Conservation (phyloP, 2,888 invertebrate genomes). For the Apotomis betuletana region DNA sequence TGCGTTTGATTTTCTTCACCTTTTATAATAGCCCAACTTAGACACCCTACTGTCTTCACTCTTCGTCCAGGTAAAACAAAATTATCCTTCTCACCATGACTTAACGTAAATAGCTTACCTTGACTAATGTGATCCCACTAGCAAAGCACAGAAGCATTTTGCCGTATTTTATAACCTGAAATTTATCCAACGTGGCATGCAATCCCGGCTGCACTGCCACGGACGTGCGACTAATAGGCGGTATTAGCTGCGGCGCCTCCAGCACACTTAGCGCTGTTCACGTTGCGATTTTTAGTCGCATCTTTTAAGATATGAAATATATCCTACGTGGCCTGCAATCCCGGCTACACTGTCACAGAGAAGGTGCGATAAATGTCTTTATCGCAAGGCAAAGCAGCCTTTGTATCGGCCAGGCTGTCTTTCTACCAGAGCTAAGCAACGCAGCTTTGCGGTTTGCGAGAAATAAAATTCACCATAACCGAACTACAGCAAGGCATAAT, state of each 20-base stretch:
- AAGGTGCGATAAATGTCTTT: no score
- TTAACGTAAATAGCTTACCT: background rate
- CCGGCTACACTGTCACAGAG: conserved; percentile 48
- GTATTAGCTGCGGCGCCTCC: conserved; percentile 47
- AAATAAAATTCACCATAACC: no score
- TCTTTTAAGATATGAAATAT: conserved; percentile 32
- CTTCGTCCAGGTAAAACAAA: background rate
- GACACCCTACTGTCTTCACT: background rate
- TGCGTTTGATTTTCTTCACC: no score
- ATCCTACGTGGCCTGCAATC: conserved; percentile 47
- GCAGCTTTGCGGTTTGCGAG: no score
- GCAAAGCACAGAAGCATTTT: conserved; percentile 23
- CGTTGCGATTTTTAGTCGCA: conserved; percentile 29
- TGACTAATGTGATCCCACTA: conserved; percentile 33
- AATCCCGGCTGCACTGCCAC: conserved; percentile 49
- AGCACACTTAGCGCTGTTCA: conserved; percentile 10
- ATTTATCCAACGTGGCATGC: conserved; percentile 45
- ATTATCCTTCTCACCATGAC: background rate
- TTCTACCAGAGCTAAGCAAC: no score
- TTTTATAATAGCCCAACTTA: no score
- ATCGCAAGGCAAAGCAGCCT: no score
- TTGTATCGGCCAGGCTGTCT: no score
- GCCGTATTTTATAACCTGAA: conserved; percentile 39
- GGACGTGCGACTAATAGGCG: conserved; percentile 50
- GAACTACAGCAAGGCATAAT: no score